Conservation (phyloP, 2,888 invertebrate species). For the Pegoplata infirma region DNA sequence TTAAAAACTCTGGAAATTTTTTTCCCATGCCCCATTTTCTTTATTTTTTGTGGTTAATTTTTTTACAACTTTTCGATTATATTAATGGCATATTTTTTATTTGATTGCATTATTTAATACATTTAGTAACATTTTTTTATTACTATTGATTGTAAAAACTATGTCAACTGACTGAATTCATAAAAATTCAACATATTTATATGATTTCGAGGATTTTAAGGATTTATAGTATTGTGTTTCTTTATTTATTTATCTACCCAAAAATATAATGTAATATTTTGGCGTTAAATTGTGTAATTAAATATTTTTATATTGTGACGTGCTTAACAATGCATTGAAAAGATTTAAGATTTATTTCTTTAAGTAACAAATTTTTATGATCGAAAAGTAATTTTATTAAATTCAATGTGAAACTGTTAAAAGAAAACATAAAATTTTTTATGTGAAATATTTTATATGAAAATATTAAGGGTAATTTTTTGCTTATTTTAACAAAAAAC, state of each 20-base stretch:
- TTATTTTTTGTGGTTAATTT: background rate
- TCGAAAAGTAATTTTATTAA: background rate
- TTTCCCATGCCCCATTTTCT: background rate
- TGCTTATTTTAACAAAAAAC: too few relatives aligned
- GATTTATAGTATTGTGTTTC: too few relatives aligned
- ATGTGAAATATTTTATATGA: constrained; percentile 23
- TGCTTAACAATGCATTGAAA: constrained; percentile 44
- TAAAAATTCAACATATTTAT: background rate
- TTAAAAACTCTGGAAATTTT: too few relatives aligned
- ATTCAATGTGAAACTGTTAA: constrained; percentile 27
- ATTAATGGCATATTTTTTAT: constrained; percentile 3
- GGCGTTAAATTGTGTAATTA: constrained; percentile 57
- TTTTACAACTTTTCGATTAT: constrained; percentile 2
- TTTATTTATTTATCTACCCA: constrained; percentile 6
- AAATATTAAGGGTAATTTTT: background rate
- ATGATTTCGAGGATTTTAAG: background rate
- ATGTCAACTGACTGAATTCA: background rate
- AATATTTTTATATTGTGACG: constrained; percentile 50
- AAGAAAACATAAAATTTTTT: constrained; percentile 46
- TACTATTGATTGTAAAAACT: background rate
- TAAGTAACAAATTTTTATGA: constrained; percentile 24
- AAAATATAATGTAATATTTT: constrained; percentile 19
- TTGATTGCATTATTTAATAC: constrained; percentile 6
- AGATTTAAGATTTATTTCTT: constrained; percentile 55
- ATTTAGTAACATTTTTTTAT: constrained; percentile 5